Conservation (phyloP, 2,888 invertebrate genomes). For the Pimpla rufipes region DNA sequence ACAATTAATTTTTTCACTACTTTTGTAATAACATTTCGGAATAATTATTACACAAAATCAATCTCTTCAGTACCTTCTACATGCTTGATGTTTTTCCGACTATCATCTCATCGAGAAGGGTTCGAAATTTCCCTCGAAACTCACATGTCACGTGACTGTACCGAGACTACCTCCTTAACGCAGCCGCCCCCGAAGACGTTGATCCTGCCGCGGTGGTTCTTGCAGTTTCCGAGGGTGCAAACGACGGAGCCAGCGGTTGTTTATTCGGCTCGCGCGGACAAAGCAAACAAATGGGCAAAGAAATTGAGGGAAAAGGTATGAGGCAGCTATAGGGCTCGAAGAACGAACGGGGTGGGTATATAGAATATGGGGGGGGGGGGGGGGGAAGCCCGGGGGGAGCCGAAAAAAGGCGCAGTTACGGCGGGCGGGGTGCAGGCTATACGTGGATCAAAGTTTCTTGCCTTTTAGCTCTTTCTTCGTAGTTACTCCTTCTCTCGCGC, state of each 20-base stretch:
- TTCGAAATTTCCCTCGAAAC: too few species aligned
- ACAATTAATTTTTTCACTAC: too few species aligned
- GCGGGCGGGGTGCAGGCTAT: neutral
- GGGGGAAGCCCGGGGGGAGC: neutral
- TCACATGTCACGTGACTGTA: too few species aligned
- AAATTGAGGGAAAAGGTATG: slow-evolving; percentile 34
- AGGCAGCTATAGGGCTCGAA: slow-evolving; percentile 52
- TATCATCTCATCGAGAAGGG: too few species aligned
- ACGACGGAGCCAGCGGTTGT: slow-evolving; percentile 18
- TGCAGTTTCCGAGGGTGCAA: neutral
- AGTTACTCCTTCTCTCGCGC: slow-evolving; percentile 36
- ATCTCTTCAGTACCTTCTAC: too few species aligned
- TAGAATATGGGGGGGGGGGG: too few species aligned
- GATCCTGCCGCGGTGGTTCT: neutral
- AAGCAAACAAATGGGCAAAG: slow-evolving; percentile 48
- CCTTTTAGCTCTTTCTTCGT: slow-evolving; percentile 33
- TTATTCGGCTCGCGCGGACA: slow-evolving; percentile 30
- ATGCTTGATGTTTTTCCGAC: too few species aligned
- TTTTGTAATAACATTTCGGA: too few species aligned
- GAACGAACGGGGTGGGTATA: slow-evolving; percentile 8
- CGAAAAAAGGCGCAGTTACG: slow-evolving; percentile 35
- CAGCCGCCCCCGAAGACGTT: neutral
- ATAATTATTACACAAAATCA: too few species aligned
- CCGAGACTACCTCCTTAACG: too few species aligned
- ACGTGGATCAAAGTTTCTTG: slow-evolving; percentile 55